These are phyloP conservation scores for Drosophila mimica DNA, from an alignment of 2,888 invertebrate species.

Conservation along the genomic window DNA sequence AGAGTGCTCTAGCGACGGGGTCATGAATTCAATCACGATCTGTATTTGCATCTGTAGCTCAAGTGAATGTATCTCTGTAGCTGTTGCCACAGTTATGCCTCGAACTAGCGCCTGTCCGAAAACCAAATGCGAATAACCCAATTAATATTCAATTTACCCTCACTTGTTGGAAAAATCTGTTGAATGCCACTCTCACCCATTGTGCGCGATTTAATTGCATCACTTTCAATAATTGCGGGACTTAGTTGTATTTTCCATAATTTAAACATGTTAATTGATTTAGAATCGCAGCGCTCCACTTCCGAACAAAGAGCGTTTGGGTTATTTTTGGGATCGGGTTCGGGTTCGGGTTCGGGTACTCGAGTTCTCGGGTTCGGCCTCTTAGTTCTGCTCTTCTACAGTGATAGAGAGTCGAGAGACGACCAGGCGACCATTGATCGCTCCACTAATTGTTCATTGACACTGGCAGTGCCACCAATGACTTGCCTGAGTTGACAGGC, in stretches of 20 bases:
- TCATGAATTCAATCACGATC: slow-evolving; percentile 13
- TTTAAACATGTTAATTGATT: slow-evolving; percentile 76
- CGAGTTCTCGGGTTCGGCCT: slow-evolving; percentile 2
- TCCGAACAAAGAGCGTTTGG: slow-evolving; percentile 50
- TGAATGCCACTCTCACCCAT: slow-evolving; percentile 1
- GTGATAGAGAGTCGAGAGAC: neutral
- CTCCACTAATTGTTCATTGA: slow-evolving; percentile 78
- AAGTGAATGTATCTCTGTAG: slow-evolving; percentile 16
- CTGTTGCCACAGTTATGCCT: neutral
- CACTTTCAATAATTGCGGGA: slow-evolving; percentile 49
- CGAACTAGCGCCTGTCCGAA: slow-evolving; percentile 36
- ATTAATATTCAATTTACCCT: slow-evolving; percentile 47
- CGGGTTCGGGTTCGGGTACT: neutral
- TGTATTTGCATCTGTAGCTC: slow-evolving; percentile 12
- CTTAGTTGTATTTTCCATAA: slow-evolving; percentile 60
- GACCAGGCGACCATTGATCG: slow-evolving; percentile 66
- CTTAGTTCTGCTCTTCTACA: slow-evolving; percentile 5
- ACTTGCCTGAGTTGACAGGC: slow-evolving; percentile 39
- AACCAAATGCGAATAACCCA: slow-evolving; percentile 70
- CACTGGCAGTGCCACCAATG: slow-evolving; percentile 47
- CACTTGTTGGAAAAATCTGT: slow-evolving; percentile 37
- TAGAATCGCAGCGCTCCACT: slow-evolving; percentile 72
- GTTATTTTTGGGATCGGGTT: slow-evolving; percentile 9
- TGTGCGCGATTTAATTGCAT: slow-evolving; percentile 35
- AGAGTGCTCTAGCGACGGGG: slow-evolving; percentile 56